Conservation (phyloP, 2,113 vertebrate species). For the Cynocephalus volans region DNA sequence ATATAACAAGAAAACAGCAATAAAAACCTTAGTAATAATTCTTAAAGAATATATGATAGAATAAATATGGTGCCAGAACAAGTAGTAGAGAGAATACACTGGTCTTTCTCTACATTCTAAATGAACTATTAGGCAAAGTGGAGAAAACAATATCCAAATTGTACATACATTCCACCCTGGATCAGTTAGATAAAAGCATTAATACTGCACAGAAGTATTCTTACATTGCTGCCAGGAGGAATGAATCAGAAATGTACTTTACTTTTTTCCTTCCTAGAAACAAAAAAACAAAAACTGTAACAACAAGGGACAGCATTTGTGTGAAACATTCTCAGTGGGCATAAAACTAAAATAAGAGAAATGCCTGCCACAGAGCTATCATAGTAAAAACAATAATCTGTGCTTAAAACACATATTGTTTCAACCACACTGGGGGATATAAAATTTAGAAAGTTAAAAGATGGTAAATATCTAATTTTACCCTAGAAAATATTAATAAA, state of each 20-base stretch:
- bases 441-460: neutral
- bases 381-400: neutral
- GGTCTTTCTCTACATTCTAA: neutral
- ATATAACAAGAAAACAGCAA: neutral
- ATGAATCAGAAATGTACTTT: neutral
- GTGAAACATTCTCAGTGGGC: neutral
- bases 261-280: neutral
- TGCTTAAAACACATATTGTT: neutral
- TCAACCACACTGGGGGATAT: neutral
- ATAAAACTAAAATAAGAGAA: constrained; percentile 32
- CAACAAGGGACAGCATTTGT: neutral
- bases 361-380: neutral
- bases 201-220: neutral
- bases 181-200: neutral
- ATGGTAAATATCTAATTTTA: neutral
- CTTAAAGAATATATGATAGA: neutral
- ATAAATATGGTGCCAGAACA: neutral
- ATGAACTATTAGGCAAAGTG: neutral
- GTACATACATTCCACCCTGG: neutral
- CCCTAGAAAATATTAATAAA: neutral
- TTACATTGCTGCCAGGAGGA: neutral
- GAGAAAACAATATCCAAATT: neutral
- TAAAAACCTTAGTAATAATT: neutral
- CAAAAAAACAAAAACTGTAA: neutral
- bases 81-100: neutral